Conservation (phyloP, 2,797 vertebrate genomes). For the Acridotheres tristis region DNA sequence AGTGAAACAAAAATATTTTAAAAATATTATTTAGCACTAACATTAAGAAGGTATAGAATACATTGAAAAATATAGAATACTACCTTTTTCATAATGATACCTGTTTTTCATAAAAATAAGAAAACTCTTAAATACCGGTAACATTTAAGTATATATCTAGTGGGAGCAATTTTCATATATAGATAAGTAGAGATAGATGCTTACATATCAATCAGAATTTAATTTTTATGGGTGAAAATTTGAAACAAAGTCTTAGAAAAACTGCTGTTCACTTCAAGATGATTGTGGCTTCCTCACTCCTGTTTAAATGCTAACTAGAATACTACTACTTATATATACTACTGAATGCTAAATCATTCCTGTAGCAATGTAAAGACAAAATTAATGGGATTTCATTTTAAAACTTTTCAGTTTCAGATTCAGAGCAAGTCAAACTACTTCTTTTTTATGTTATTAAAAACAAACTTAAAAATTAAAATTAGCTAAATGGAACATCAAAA, state of each 20-base stretch:
- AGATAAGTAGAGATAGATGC: neutral
- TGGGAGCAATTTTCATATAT: neutral
- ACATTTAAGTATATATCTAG: neutral
- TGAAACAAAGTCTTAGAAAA: neutral
- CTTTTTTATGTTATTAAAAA: neutral
- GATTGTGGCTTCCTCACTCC: neutral
- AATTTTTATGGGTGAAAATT: neutral
- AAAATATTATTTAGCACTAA: neutral
- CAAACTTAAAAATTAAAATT: neutral
- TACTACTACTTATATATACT: neutral
- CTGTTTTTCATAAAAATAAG: neutral
- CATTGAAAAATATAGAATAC: neutral
- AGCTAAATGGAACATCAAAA: neutral
- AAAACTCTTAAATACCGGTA: neutral
- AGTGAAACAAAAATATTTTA: neutral
- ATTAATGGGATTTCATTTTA: neutral
- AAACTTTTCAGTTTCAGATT: neutral
- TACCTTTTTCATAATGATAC: neutral
- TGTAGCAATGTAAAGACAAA: constrained; percentile 26
- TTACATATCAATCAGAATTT: neutral
- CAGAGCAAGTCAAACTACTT: neutral
- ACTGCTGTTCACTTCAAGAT: neutral
- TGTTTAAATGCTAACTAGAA: neutral
- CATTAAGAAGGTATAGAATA: neutral
- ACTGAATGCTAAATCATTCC: neutral